A percentile compares a stretch with the other conserved stretches of the same genome.
phyloP scores from a whole-genome alignment of 1,140 invertebrate species.

The Macrobrachium rosenbergii region DNA sequence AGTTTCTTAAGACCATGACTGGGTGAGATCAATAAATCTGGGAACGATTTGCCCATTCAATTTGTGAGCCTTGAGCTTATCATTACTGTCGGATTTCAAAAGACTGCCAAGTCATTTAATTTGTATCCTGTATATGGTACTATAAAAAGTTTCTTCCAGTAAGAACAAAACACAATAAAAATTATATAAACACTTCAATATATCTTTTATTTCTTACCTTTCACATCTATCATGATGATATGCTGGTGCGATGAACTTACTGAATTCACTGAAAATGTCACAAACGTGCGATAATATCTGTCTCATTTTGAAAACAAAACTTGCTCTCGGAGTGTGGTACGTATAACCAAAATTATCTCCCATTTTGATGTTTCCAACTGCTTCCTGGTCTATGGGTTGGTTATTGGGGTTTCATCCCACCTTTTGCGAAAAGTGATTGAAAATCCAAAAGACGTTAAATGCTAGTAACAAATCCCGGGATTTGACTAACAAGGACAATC shows the following conservation, averaged over 20 bases:
- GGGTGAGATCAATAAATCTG: too few relatives aligned
- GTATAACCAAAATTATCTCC: conserved; percentile 82
- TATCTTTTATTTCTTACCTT: conserved; percentile 76
- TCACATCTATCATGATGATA: conserved; percentile 97
- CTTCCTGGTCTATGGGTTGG: background rate
- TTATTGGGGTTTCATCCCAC: background rate
- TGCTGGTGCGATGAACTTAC: conserved; percentile 93
- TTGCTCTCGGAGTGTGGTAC: conserved; percentile 86
- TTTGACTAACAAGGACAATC: too few relatives aligned
- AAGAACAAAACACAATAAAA: conserved; percentile 7
- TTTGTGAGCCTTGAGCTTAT: too few relatives aligned
- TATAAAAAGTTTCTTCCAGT: background rate
- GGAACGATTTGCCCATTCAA: too few relatives aligned
- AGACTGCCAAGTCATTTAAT: too few relatives aligned
- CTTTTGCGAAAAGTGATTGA: background rate
- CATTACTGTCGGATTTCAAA: too few relatives aligned
- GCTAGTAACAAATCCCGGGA: too few relatives aligned
- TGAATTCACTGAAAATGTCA: conserved; percentile 95
- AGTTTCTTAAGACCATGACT: too few relatives aligned
- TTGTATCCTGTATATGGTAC: too few relatives aligned
- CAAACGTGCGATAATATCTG: conserved; percentile 84
- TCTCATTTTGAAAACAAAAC: conserved; percentile 81
- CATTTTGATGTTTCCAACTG: conserved; percentile 67
- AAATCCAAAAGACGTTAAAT: background rate
- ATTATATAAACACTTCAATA: background rate